Evolutionary conservation across 2,797 vertebrate species (phyloP).

Genomic region (Xerus rutilus): DNA sequence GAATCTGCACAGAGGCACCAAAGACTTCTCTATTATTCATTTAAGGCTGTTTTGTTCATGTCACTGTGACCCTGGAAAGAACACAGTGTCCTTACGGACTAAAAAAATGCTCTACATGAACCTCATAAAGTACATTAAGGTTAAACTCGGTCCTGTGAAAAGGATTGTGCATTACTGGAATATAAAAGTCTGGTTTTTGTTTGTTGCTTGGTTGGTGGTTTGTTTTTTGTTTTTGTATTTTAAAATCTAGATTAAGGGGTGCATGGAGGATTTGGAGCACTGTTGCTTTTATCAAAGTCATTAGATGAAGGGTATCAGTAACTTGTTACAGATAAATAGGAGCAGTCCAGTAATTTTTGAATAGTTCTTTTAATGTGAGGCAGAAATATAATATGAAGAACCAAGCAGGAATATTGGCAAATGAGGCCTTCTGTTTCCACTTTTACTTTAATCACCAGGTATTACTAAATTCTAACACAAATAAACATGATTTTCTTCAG

Average conservation of each 20-base stretch:
- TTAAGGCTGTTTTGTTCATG: constrained; percentile 79
- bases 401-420: background rate
- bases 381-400: background rate
- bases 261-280: background rate
- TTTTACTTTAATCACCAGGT: background rate
- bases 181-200: background rate
- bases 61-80: constrained; percentile 89
- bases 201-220: no score
- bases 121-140: constrained; percentile 70
- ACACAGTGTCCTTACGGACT: constrained; percentile 81
- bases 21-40: constrained; percentile 83
- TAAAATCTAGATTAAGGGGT: background rate
- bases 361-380: background rate
- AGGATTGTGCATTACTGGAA: constrained; percentile 37
- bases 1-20: constrained; percentile 76
- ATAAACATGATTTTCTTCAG: background rate
- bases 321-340: background rate
- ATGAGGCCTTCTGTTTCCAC: background rate
- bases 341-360: background rate
- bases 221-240: background rate
- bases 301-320: background rate
- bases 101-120: constrained; percentile 79
- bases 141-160: constrained; percentile 73
- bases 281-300: background rate
- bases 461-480: background rate